Conservation (phyloP, 30 jellyfish, hydroid and myxozoan genomes). For the Aurelia aurita region DNA sequence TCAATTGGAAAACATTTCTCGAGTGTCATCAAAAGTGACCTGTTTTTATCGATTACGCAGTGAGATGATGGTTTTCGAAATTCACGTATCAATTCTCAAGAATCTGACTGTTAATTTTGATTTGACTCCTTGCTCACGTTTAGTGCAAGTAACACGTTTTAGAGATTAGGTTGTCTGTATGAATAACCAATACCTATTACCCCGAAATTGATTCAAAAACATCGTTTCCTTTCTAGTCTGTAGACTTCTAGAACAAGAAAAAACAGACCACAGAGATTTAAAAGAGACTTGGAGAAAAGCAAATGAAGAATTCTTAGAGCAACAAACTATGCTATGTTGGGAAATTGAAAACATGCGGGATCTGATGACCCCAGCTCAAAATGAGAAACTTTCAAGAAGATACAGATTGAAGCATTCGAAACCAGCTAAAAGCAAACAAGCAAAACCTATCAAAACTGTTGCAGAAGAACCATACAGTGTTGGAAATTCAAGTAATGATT, state of each 20-base stretch:
- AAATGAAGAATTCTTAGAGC: conserved; percentile 86
- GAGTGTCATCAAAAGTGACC: no score
- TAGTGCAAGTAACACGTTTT: no score
- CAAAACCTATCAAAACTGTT: conserved; percentile 24
- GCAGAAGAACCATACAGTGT: conserved; percentile 24
- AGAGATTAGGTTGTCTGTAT: no score
- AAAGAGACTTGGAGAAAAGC: conserved; percentile 95
- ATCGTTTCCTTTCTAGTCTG: conserved; percentile 64
- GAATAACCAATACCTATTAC: no score
- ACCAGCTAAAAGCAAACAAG: conserved; percentile 31
- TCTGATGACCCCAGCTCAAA: conserved; percentile 80
- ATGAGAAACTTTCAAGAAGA: conserved; percentile 79
- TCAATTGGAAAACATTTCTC: no score
- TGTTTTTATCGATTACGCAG: no score
- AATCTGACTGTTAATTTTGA: no score
- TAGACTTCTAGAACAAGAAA: conserved; percentile 91
- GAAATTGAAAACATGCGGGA: conserved; percentile 79
- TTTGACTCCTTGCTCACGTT: no score
- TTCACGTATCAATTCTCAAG: no score
- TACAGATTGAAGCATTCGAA: conserved; percentile 55
- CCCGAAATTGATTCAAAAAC: no score
- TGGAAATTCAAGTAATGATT: conserved; percentile 32
- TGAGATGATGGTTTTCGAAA: no score
- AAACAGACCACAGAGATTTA: conserved; percentile 78
- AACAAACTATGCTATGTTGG: conserved; percentile 71